Evolutionary conservation across 1,140 invertebrate genomes (phyloP), one percentile per base, ranked within the genome.

Genomic region (Ceratoteleas bidentatus): DNA sequence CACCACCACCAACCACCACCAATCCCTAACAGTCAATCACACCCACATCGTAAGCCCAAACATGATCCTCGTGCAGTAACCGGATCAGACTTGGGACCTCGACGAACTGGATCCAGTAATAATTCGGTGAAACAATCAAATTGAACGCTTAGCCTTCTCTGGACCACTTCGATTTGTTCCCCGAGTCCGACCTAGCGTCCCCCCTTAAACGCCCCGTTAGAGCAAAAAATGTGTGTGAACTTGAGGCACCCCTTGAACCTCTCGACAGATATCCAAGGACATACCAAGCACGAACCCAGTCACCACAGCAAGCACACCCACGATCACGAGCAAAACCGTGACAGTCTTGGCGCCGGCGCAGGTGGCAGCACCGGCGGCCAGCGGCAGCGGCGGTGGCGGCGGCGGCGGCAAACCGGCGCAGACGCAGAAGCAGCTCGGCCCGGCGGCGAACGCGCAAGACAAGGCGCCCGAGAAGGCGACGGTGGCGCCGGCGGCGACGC

Each of bases 221-320:
- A 40, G 10, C 36, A 9, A 11, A 40, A 40, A 40, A 40, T 11
- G 66, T 86, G 89, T 90, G 87, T 90, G 88, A 91, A 89, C 85
- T 84, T 84, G 81, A 86, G 90, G 87, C 87, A 89, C 87, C 88
- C 87, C 87, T 89, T 92, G 86, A 90, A 91, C 89, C 92, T 78
- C 61, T 78, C 61, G 89, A 92, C 93, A 94, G 93, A 93, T 93
- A 90, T 90, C 89, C 91, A 93, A 94, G 93, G 93, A 94, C 84
- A 85, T 90, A 87, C 86, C 89, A 90, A 91, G 86, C 88, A 90
- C 89, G 86, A 87, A 85, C 85, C 87, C 87, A 88, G 87, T 89
- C 77, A 90, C 90, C 78, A 86, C 88, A 81, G 85, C 90, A 86
- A 89, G 84, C 80, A 86, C 87, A 87, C 87, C 87, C 73, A 89